Evolutionary conservation across 1,140 invertebrate species (phyloP).

Genomic region (Heterodera schachtii): DNA sequence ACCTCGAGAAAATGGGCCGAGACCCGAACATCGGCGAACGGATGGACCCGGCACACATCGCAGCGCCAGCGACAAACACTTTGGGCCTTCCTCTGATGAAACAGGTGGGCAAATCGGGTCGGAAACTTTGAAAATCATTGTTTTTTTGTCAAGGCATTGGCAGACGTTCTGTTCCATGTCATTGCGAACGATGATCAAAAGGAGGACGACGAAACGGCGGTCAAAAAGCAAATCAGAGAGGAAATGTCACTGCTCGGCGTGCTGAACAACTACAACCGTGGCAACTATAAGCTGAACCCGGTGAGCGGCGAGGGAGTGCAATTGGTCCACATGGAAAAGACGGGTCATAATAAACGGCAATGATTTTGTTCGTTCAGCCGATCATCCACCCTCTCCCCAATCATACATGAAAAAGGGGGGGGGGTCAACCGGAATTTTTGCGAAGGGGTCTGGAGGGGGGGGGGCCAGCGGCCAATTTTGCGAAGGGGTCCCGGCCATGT

Average conservation of each 20-base stretch:
- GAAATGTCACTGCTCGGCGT: slow-evolving; percentile 65
- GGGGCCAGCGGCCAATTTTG: too few relatives aligned
- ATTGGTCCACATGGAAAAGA: neutral
- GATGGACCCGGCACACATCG: slow-evolving; percentile 30
- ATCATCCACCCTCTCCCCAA: too few relatives aligned
- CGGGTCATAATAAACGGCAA: too few relatives aligned
- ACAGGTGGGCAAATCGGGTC: slow-evolving; percentile 30
- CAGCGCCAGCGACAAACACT: slow-evolving; percentile 62
- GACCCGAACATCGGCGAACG: slow-evolving; percentile 12
- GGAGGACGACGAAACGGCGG: slow-evolving; percentile 44
- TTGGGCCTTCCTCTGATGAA: slow-evolving; percentile 61
- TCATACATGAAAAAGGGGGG: too few relatives aligned
- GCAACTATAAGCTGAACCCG: slow-evolving; percentile 64
- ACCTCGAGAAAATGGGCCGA: slow-evolving; percentile 43
- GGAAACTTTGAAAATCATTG: neutral
- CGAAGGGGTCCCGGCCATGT: too few relatives aligned
- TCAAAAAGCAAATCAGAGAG: slow-evolving; percentile 44
- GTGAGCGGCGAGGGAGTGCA: neutral
- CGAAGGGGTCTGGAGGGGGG: too few relatives aligned
- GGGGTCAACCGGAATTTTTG: too few relatives aligned
- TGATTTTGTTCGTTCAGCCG: too few relatives aligned
- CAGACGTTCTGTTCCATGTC: slow-evolving; percentile 65
- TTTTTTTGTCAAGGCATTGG: slow-evolving; percentile 37
- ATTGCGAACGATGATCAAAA: slow-evolving; percentile 61
- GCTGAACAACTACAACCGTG: slow-evolving; percentile 63